phyloP scores from a whole-genome alignment of 2,797 vertebrate genomes.

The Parambassis ranga region DNA sequence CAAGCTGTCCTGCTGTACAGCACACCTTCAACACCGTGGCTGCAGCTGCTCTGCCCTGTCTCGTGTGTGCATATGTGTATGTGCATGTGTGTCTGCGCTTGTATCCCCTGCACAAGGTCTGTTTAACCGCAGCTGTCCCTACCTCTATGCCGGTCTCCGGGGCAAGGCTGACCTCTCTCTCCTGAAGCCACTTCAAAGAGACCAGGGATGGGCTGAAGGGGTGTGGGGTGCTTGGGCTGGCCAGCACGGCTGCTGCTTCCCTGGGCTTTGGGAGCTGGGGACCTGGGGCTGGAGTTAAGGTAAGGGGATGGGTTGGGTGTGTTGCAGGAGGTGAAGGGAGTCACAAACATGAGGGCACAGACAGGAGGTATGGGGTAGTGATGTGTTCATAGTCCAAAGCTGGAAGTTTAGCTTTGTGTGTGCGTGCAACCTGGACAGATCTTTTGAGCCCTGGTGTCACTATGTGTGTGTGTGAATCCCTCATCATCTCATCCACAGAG shows the following conservation, averaged over 20 bases:
- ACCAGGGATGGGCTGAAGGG: slow-evolving; percentile 52
- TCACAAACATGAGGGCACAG: slow-evolving; percentile 50
- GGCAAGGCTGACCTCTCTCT: slow-evolving; percentile 73
- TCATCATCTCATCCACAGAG: slow-evolving; percentile 37
- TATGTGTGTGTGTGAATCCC: slow-evolving; percentile 10
- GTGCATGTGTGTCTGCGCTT: slow-evolving; percentile 33
- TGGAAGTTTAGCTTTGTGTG: slow-evolving; percentile 39
- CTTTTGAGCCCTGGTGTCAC: slow-evolving; percentile 41
- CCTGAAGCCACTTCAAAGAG: slow-evolving; percentile 76
- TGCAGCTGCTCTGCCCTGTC: slow-evolving; percentile 75
- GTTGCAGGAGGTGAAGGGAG: slow-evolving; percentile 46
- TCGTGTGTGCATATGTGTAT: slow-evolving; percentile 54
- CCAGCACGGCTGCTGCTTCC: slow-evolving; percentile 72
- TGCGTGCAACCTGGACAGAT: slow-evolving; percentile 36
- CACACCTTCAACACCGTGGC: slow-evolving; percentile 66
- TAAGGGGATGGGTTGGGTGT: slow-evolving; percentile 14
- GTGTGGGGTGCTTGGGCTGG: slow-evolving; percentile 47
- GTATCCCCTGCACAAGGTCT: slow-evolving; percentile 50
- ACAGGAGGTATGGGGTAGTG: slow-evolving; percentile 43
- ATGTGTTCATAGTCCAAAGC: slow-evolving; percentile 33
- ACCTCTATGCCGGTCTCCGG: slow-evolving; percentile 72
- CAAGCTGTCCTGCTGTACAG: slow-evolving; percentile 66
- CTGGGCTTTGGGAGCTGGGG: slow-evolving; percentile 72
- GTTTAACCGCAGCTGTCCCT: slow-evolving; percentile 78
- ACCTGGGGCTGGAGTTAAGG: slow-evolving; percentile 55